Conservation (phyloP, 2,113 vertebrate genomes). For the Forbesichthys agassizii region DNA sequence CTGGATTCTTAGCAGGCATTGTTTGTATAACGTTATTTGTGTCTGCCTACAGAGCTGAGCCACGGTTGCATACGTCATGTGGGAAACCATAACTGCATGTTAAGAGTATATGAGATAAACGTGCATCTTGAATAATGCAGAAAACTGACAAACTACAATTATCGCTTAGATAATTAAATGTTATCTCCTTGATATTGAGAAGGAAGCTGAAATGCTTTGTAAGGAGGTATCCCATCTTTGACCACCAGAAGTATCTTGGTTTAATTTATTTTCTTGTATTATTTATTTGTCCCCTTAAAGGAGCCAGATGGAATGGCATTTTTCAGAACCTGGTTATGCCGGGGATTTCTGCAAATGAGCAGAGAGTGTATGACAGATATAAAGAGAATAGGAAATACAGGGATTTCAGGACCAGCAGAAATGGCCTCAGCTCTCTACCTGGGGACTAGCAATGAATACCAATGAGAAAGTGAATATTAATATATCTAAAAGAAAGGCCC, state of each 20-base stretch:
- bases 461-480: conserved; percentile 62
- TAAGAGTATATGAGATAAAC: no score
- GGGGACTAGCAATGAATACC: conserved; percentile 61
- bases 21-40: background rate
- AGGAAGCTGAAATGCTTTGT: conserved; percentile 20
- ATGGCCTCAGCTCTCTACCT: conserved; percentile 36
- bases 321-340: conserved; percentile 6
- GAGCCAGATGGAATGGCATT: conserved; percentile 14
- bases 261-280: conserved; percentile 12
- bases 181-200: background rate
- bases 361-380: conserved; percentile 48
- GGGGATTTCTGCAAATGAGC: conserved; percentile 46
- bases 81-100: no score
- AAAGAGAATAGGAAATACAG: conserved; percentile 44
- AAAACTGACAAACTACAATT: no score
- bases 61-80: no score
- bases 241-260: conserved; percentile 16
- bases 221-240: conserved; percentile 15
- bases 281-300: no score
- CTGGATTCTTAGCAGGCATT: background rate
- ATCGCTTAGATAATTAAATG: no score
- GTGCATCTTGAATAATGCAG: no score
- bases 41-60: no score
- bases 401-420: conserved; percentile 23
- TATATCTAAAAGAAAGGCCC: conserved; percentile 58